phyloP scores from a whole-genome alignment of 2,888 invertebrate genomes.

The Penaeus monodon region DNA sequence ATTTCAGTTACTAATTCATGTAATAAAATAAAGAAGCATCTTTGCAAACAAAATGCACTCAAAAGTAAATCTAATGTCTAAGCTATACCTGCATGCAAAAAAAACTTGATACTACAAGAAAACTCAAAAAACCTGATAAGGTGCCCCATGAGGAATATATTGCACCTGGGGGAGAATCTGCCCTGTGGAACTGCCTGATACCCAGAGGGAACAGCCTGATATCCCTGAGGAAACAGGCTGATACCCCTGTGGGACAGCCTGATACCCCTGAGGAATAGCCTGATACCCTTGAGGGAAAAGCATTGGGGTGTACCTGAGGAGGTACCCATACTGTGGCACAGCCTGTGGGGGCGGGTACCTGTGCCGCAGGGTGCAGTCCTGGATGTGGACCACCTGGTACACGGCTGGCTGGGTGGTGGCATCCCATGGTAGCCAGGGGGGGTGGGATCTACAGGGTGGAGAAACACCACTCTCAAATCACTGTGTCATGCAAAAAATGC shows the following conservation, averaged over 20 bases:
- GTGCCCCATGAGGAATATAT: conserved; percentile 34
- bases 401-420: conserved; percentile 48
- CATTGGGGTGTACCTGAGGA: conserved; percentile 21
- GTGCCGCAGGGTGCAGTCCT: conserved; percentile 22
- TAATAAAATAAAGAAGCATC: too few species aligned
- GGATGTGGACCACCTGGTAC: conserved; percentile 45
- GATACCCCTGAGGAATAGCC: conserved; percentile 32
- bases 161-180: conserved; percentile 43
- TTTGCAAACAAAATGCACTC: too few species aligned
- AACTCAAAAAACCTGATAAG: conserved; percentile 29
- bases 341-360: conserved; percentile 26
- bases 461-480: conserved; percentile 36
- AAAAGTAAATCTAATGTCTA: too few species aligned
- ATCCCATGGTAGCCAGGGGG: conserved; percentile 58
- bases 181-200: conserved; percentile 43
- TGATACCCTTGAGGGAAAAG: conserved; percentile 42
- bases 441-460: conserved; percentile 58
- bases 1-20: too few species aligned
- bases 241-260: conserved; percentile 39
- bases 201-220: conserved; percentile 41
- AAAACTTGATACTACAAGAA: background rate
- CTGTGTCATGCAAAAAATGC: background rate
- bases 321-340: conserved; percentile 26
- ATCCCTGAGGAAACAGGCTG: conserved; percentile 47
- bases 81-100: too few species aligned